A percentile compares a stretch with the other conserved stretches of the same genome.
Conservation (phyloP, 2,113 vertebrate species). For the Gambusia holbrooki region DNA sequence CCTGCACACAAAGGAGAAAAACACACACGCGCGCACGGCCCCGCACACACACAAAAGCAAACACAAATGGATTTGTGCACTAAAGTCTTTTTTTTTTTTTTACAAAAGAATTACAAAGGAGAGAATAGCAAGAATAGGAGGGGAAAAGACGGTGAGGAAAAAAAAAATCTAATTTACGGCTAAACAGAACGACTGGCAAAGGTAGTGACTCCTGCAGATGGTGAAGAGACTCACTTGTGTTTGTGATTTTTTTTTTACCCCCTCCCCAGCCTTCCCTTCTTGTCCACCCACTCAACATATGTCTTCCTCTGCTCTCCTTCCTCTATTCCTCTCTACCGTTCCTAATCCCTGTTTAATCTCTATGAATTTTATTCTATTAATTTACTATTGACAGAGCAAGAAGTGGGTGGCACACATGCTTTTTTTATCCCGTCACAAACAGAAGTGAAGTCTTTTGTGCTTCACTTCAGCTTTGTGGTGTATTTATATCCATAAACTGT, state of each 20-base stretch:
- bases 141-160: not conserved
- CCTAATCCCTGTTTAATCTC: conserved; percentile 40
- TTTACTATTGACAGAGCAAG: conserved; percentile 15
- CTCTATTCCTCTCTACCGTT: conserved; percentile 36
- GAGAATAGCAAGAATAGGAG: not conserved
- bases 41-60: not conserved
- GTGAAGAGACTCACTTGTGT: conserved; percentile 47
- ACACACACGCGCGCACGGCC: conserved; percentile 23
- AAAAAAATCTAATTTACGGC: conserved; percentile 21
- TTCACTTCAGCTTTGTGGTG: conserved; percentile 61
- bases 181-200: conserved; percentile 56
- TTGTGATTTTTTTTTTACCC: conserved; percentile 57
- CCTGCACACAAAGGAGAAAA: conserved; percentile 60
- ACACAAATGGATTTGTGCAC: conserved; percentile 10
- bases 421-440: conserved; percentile 16
- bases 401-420: conserved; percentile 24
- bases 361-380: conserved; percentile 38
- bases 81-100: not conserved
- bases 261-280: conserved; percentile 60
- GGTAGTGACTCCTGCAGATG: conserved; percentile 73
- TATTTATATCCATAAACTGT: conserved; percentile 68
- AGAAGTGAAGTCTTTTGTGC: conserved; percentile 45
- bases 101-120: conserved; percentile 5
- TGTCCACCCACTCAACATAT: conserved; percentile 78
- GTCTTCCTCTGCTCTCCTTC: conserved; percentile 50